These are phyloP conservation scores for Pilophorus perplexus DNA, from an alignment of 2,888 invertebrate species.

Conservation along the genomic window DNA sequence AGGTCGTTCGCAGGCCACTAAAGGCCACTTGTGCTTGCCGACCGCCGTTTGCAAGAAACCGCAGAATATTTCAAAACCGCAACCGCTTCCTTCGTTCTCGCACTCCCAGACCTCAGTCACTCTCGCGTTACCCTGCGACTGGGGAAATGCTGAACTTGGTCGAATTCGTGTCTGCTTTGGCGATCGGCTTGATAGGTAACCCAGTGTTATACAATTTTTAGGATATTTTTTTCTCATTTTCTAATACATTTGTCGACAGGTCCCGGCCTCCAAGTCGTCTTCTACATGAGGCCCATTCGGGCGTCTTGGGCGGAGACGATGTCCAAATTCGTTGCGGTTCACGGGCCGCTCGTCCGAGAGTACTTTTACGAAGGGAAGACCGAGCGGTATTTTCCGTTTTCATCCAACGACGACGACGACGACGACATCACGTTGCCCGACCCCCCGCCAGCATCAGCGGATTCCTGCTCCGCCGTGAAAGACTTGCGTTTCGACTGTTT, in stretches of 20 bases:
- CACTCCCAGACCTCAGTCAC: too few species aligned
- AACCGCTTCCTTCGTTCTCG: too few species aligned
- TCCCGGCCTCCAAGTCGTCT: not conserved
- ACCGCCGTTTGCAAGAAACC: too few species aligned
- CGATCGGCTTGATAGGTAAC: too few species aligned
- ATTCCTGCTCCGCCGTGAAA: constrained; percentile 10
- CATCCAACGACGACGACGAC: not conserved
- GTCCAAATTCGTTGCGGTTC: not conserved
- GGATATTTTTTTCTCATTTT: too few species aligned
- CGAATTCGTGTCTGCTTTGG: too few species aligned
- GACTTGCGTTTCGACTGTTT: constrained; percentile 24
- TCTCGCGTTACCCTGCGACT: too few species aligned
- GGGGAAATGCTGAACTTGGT: too few species aligned
- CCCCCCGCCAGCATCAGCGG: not conserved
- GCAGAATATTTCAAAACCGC: too few species aligned
- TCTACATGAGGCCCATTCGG: not conserved
- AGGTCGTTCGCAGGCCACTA: too few species aligned
- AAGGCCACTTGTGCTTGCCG: too few species aligned
- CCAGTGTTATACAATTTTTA: too few species aligned
- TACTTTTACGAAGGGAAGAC: constrained; percentile 8
- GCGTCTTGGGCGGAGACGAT: not conserved
- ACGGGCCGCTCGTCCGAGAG: constrained; percentile 12
- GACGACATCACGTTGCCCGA: not conserved
- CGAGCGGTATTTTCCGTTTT: not conserved
- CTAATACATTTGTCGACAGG: not conserved